Evolutionary conservation across 2,888 invertebrate species (phyloP).

Genomic region (Blastobasis adustella): DNA sequence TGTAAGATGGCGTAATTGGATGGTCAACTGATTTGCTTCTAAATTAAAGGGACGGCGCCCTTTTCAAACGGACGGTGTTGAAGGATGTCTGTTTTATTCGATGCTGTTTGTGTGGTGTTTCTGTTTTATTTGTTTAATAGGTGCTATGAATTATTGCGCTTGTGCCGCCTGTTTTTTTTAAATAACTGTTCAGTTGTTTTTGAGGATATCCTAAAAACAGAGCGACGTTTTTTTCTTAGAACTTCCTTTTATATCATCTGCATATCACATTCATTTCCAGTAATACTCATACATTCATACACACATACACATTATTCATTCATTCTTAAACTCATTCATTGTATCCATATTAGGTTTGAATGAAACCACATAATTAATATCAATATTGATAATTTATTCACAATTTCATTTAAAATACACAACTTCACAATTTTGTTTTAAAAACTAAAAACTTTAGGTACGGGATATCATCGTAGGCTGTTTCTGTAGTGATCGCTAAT

Average conservation of each 20-base stretch:
- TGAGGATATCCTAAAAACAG: too few relatives aligned
- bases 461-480: slow-evolving; percentile 64
- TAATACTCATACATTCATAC: too few relatives aligned
- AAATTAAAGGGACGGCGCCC: slow-evolving; percentile 33
- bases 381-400: slow-evolving; percentile 75
- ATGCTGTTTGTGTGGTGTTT: not conserved
- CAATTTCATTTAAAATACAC: slow-evolving; percentile 76
- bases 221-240: too few relatives aligned
- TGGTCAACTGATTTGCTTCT: slow-evolving; percentile 59
- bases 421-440: slow-evolving; percentile 72
- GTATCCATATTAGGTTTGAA: not conserved
- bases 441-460: slow-evolving; percentile 72
- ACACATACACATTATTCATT: not conserved
- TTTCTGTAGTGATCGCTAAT: slow-evolving; percentile 59
- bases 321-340: not conserved
- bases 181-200: not conserved
- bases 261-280: too few relatives aligned
- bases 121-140: too few relatives aligned
- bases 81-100: not conserved
- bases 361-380: slow-evolving; percentile 48
- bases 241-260: too few relatives aligned
- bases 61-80: not conserved
- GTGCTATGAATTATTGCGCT: too few relatives aligned
- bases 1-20: slow-evolving; percentile 56
- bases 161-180: not conserved